Evolutionary conservation across 1,140 invertebrate species (phyloP), one percentile per base, ranked within the genome.

Genomic region (Heliconius eleuchia): DNA sequence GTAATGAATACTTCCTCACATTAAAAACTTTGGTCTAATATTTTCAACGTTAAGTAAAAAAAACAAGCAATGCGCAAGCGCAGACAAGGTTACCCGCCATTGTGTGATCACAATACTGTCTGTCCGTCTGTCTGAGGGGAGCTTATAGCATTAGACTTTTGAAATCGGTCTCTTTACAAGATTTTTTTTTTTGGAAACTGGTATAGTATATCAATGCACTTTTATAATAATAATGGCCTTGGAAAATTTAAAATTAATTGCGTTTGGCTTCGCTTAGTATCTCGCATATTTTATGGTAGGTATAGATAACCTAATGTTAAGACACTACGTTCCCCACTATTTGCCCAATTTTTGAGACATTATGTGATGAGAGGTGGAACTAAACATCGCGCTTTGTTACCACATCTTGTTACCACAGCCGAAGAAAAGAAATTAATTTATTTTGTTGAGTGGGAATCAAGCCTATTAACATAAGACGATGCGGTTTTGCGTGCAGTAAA

Each of bases 31-130:
- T 76, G 46, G 70, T 77, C 70, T 77, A 77, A 77, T 77, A 77
- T 77, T 72, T 57, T 57, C n/a, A 57, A 57, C 19, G 7, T 57
- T 57, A n/a, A 57, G 70, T 42, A 55, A 77, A 77, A 76, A 76
- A 77, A 76, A 52, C 57, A 52, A 18, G 55, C 55, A 46, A 50
- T 77, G 70, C 76, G 77, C 71, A 78, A 78, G 78, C 72, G 37
- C 72, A 80, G 79, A 77, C 83, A 84, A 85, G 82, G 84, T 85
- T 82, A 85, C 84, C 84, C 72, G 42, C 66, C 55, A 83, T 85
- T 83, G 85, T 86, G 74, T 79, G 75, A n/a, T 72, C 60, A 82
- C 79, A 79, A 82, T 79, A 77, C 76, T 74, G 77, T 86, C 84
- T 78, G 78, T 74, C 57, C 57, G 78, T 78, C 74, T 84, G 77